phyloP scores from a whole-genome alignment of 2,113 vertebrate species.

The Hippocampus barbouri region DNA sequence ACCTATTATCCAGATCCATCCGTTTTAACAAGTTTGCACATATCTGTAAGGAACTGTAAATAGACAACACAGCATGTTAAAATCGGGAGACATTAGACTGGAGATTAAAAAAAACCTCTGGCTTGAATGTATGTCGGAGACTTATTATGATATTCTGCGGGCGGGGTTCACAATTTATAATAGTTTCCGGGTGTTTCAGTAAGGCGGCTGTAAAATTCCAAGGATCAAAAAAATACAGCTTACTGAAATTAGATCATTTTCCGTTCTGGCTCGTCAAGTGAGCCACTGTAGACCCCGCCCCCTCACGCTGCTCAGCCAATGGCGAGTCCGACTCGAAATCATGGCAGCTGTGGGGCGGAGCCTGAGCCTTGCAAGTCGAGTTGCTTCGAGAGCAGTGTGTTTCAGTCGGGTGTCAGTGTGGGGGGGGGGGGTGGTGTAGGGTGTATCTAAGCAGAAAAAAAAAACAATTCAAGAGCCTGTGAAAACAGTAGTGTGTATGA shows the following conservation, averaged over 20 bases:
- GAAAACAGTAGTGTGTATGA: too few species aligned
- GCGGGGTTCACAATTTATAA: neutral
- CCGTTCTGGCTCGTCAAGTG: neutral
- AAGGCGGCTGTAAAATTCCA: neutral
- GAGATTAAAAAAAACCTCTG: neutral
- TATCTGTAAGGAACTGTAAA: neutral
- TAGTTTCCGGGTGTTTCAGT: neutral
- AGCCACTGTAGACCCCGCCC: neutral
- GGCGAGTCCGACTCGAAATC: neutral
- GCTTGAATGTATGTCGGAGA: neutral
- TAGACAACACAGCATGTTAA: neutral
- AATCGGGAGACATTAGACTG: too few species aligned
- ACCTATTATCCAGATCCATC: neutral
- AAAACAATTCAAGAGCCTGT: too few species aligned
- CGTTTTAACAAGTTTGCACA: too few species aligned
- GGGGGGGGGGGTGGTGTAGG: neutral
- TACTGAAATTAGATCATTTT: neutral
- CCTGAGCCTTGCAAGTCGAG: neutral
- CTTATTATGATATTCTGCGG: neutral
- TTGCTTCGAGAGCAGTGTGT: neutral
- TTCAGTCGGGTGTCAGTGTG: too few species aligned
- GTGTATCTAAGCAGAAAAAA: neutral
- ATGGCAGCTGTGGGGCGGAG: neutral
- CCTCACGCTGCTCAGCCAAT: neutral
- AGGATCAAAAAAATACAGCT: neutral